Evolutionary conservation across 2,888 invertebrate species (phyloP), one percentile per base, ranked within the genome.

Genomic region (Autographa gamma): DNA sequence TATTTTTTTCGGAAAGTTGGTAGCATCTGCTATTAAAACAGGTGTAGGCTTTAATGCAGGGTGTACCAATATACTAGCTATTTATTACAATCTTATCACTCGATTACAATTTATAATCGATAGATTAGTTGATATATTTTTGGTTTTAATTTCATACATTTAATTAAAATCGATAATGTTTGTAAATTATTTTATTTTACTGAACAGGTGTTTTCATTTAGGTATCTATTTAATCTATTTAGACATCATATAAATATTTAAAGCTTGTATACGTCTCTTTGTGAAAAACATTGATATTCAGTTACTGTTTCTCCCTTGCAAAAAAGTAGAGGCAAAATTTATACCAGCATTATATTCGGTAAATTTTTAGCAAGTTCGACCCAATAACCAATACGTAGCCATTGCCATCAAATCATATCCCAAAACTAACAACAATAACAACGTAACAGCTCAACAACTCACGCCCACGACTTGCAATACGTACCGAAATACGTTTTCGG

Each of bases 401-500:
- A 78, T 78, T 73, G 80, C 77, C 69, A 86, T 81, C 73, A 86
- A 86, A 85, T 84, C 77, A 77, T 80, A 87, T 71, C 76, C 85
- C 84, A 85, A 88, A 88, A 89, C 89, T 89, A 89, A 85, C 86
- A 89, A 86, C 89, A 86, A 88, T 80, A 85, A 77, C 73, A 74
- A 62, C 78, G 76, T 72, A 82, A 80, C 78, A 66, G 80, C 76
- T 77, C 79, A 88, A 88, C 90, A 92, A 93, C 92, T 92, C 90
- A 93, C 88, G 89, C 90, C 90, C 90, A 89, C 92, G 90, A 92
- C 90, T 92, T 91, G 92, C 92, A 90, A 90, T 92, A 93, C 90
- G 89, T 90, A 92, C 92, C 93, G 82, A 90, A 95, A 95, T 94
- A 94, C 94, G 93, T 91, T 95, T 93, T 93, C 91, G 92, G 93